These are phyloP conservation scores for Columba livia DNA, from an alignment of 2,113 vertebrate genomes.

Conservation along the genomic window DNA sequence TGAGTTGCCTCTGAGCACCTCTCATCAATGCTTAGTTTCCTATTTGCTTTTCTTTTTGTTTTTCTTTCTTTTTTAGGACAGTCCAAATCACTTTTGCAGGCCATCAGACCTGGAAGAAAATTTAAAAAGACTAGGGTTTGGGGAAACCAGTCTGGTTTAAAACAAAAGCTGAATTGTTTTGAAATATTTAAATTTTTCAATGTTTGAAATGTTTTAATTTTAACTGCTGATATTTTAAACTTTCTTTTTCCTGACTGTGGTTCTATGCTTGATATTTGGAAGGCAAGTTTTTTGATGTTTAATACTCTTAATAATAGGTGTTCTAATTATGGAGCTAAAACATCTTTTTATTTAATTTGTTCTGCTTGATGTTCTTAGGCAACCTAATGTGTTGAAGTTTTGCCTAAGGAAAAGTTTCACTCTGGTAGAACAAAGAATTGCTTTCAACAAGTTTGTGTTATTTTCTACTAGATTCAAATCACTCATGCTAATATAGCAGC, in stretches of 20 bases:
- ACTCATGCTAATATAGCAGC: not conserved
- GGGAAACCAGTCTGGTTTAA: not conserved
- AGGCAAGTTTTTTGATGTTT: not conserved
- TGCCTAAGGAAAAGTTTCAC: not conserved
- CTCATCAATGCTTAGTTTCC: not conserved
- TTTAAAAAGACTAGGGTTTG: not conserved
- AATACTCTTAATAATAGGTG: not conserved
- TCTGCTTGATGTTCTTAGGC: not conserved
- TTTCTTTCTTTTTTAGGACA: not conserved
- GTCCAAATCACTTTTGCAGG: not conserved
- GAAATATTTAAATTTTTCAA: not conserved
- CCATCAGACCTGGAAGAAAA: not conserved
- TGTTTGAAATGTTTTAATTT: not conserved
- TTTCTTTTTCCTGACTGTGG: not conserved
- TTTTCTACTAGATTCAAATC: not conserved
- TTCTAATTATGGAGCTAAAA: not conserved
- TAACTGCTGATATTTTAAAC: not conserved
- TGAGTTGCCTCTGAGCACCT: not conserved
- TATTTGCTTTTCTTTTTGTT: not conserved
- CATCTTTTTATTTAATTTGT: not conserved
- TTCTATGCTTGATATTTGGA: not conserved
- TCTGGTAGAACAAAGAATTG: not conserved
- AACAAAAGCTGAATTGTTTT: not conserved
- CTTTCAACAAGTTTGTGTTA: not conserved
- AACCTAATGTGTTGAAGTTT: not conserved